A percentile compares a stretch with the other conserved stretches of the same genome.
Evolutionary conservation across 2,888 invertebrate genomes (phyloP).

Genomic region (Tenthredo scrophulariae): DNA sequence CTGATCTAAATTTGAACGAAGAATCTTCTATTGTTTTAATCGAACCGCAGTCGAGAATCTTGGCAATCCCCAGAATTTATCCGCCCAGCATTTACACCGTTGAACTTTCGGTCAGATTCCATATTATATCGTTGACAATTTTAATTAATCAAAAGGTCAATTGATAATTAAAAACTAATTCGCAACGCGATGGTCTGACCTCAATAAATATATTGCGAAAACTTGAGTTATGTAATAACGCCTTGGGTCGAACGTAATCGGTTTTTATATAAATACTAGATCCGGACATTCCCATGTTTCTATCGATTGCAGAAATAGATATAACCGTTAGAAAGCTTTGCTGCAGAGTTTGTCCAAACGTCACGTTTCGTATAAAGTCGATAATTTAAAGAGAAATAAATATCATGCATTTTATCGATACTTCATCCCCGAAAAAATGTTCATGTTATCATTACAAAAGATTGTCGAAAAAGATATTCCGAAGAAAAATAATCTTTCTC

Average conservation of each 20-base stretch:
- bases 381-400: background rate
- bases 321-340: background rate
- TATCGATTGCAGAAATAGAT: background rate
- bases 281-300: background rate
- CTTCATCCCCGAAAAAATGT: background rate
- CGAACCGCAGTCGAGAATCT: background rate
- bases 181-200: background rate
- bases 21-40: conserved; percentile 25
- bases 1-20: background rate
- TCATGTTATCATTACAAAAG: background rate
- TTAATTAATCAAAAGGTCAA: background rate
- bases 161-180: background rate
- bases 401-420: too few species aligned
- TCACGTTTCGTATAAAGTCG: background rate
- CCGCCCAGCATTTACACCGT: background rate
- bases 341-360: background rate
- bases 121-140: background rate
- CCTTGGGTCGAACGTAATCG: background rate
- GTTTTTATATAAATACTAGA: background rate
- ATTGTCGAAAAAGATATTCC: background rate
- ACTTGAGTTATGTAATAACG: background rate
- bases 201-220: background rate
- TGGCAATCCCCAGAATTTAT: background rate
- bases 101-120: background rate
- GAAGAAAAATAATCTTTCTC: background rate